phyloP scores from a whole-genome alignment of 2,113 vertebrate genomes.

The Mormyrus iriodes region DNA sequence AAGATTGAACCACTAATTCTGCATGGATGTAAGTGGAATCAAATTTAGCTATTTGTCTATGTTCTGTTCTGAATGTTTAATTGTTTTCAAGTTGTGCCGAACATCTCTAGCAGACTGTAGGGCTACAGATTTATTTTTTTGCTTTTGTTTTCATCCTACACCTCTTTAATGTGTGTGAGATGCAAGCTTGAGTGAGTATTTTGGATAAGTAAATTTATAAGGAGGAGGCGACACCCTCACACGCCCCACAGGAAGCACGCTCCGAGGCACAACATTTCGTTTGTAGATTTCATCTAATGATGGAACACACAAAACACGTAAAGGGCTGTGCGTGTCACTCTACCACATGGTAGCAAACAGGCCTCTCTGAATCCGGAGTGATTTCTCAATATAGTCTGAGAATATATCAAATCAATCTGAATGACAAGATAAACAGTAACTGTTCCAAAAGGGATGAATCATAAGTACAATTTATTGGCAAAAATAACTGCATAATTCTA shows the following conservation, averaged over 20 bases:
- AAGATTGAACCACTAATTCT: background rate
- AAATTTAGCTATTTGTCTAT: background rate
- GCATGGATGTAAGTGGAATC: background rate
- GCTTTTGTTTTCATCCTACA: background rate
- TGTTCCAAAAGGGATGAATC: background rate
- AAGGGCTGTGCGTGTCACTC: background rate
- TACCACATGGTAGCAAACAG: background rate
- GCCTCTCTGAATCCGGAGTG: background rate
- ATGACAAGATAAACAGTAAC: background rate
- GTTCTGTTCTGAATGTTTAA: background rate
- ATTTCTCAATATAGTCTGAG: background rate
- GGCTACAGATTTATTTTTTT: background rate
- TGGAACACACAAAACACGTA: background rate
- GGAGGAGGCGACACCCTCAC: background rate
- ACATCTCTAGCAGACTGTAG: background rate
- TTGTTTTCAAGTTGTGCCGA: background rate
- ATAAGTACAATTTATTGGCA: background rate
- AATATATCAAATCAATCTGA: background rate
- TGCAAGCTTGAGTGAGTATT: background rate
- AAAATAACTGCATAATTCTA: background rate
- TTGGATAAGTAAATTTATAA: background rate
- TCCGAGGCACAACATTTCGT: background rate
- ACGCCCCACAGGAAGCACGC: background rate
- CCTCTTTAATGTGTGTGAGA: background rate
- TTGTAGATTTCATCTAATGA: background rate